phyloP scores from a whole-genome alignment of 2,888 invertebrate genomes.

The Cataglyphis cursor region DNA sequence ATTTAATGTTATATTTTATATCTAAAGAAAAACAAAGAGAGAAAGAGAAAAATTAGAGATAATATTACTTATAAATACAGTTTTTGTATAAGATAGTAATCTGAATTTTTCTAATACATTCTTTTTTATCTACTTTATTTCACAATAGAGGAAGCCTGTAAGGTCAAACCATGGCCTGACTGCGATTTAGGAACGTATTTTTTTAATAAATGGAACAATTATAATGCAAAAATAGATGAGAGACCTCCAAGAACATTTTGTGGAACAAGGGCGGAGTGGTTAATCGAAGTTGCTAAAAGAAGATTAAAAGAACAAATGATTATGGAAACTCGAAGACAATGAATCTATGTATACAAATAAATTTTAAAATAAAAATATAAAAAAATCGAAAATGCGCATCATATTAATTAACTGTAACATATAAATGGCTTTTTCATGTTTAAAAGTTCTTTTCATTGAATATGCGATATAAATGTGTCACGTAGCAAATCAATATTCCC shows the following conservation, averaged over 20 bases:
- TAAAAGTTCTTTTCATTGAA: not conserved
- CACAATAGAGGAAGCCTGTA: not conserved
- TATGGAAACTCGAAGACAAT: not conserved
- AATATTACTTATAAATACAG: not conserved
- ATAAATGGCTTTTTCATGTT: not conserved
- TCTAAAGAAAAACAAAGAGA: too few relatives aligned
- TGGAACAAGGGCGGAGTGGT: not conserved
- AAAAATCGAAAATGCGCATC: not conserved
- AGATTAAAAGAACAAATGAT: not conserved
- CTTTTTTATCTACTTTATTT: not conserved
- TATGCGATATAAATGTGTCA: not conserved
- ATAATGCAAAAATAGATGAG: not conserved
- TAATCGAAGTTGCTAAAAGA: not conserved
- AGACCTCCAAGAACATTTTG: not conserved
- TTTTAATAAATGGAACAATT: not conserved
- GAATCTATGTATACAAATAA: not conserved
- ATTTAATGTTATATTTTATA: not conserved
- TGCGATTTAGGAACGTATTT: not conserved
- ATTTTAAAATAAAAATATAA: not conserved
- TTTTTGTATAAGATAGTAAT: not conserved
- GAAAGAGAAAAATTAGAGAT: not conserved
- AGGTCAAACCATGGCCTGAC: not conserved
- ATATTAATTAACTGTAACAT: not conserved
- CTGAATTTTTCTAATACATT: not conserved
- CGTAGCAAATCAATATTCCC: conserved; percentile 24